Evolutionary conservation across 1,140 invertebrate genomes (phyloP).

Genomic region (Calephelis virginiensis): DNA sequence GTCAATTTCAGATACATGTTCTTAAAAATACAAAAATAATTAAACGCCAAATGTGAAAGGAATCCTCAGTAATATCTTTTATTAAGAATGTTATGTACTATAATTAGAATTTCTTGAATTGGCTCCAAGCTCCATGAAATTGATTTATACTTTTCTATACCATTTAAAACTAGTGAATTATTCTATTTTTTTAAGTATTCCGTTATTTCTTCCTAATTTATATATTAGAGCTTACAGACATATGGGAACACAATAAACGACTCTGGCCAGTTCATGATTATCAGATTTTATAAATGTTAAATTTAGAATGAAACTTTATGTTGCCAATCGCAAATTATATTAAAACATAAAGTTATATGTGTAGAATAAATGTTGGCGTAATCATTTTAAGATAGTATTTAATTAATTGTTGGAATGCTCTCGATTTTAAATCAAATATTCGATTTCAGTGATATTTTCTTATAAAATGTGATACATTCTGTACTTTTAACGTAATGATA

Average conservation of each 20-base stretch:
- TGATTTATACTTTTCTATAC: too few species aligned
- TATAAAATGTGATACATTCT: slow-evolving; percentile 4
- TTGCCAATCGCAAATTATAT: slow-evolving; percentile 71
- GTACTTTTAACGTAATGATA: background rate
- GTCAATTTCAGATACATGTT: too few species aligned
- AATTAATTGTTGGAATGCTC: background rate
- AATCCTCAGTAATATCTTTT: too few species aligned
- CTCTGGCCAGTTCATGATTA: slow-evolving; percentile 54
- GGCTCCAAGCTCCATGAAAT: too few species aligned
- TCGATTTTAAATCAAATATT: background rate
- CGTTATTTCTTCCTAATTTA: background rate
- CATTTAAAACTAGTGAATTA: too few species aligned
- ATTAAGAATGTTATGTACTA: too few species aligned
- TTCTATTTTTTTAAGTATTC: background rate
- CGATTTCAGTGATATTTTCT: background rate
- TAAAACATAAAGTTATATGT: slow-evolving; percentile 17
- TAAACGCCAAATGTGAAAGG: too few species aligned
- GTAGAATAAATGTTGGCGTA: slow-evolving; percentile 24
- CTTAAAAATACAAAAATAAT: too few species aligned
- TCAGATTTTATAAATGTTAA: slow-evolving; percentile 40
- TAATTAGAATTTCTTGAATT: too few species aligned
- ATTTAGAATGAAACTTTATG: slow-evolving; percentile 42
- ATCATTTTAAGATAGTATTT: slow-evolving; percentile 5
- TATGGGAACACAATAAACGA: slow-evolving; percentile 48
- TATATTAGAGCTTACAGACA: slow-evolving; percentile 30